Evolutionary conservation across 2,113 vertebrate species (phyloP).

Genomic region (Phodopus roborovskii): DNA sequence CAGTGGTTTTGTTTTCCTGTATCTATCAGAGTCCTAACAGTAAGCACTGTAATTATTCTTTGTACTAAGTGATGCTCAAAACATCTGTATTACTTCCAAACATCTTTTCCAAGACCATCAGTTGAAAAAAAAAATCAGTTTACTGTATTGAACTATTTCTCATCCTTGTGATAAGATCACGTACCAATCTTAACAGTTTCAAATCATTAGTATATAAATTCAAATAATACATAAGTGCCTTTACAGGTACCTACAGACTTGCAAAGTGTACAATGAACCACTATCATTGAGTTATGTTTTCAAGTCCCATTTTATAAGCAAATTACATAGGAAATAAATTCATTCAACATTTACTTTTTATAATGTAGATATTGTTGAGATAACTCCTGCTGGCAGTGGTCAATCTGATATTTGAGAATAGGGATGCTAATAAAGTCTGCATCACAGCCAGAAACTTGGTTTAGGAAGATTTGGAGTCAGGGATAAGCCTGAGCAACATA

Average conservation of each 20-base stretch:
- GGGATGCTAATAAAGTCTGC: background rate
- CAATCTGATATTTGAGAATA: background rate
- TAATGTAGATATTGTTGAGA: background rate
- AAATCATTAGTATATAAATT: background rate
- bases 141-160: background rate
- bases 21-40: background rate
- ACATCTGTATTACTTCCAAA: background rate
- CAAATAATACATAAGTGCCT: background rate
- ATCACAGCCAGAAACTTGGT: background rate
- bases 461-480: background rate
- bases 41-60: background rate
- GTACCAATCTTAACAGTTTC: background rate
- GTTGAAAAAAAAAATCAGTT: background rate
- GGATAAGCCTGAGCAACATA: background rate
- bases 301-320: constrained; percentile 20
- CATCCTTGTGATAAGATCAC: background rate
- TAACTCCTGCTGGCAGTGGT: background rate
- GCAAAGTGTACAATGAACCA: background rate
- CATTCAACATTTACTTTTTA: background rate
- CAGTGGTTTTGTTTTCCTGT: constrained; percentile 9
- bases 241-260: background rate
- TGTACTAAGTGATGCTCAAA: background rate
- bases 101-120: background rate
- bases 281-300: background rate
- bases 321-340: background rate